phyloP scores from a whole-genome alignment of 2,113 vertebrate species.

The Ceyx margarethae region DNA sequence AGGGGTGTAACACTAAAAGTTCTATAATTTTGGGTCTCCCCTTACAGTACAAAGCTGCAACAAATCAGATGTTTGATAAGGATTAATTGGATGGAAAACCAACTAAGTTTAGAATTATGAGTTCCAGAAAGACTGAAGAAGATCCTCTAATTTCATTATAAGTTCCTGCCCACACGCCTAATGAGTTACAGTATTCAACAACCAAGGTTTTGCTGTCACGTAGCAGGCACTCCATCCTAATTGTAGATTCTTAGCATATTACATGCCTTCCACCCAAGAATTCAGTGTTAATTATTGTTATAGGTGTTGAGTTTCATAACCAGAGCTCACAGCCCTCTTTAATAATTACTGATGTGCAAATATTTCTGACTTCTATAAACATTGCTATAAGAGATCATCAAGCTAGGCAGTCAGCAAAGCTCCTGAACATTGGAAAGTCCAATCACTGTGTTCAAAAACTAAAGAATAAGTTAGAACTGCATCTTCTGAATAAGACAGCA shows the following conservation, averaged over 20 bases:
- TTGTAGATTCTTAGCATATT: background rate
- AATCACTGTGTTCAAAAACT: background rate
- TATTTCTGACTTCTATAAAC: constrained; percentile 38
- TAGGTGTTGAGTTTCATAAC: constrained; percentile 34
- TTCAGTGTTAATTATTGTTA: constrained; percentile 51
- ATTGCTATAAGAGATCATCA: background rate
- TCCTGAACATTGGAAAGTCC: constrained; percentile 16
- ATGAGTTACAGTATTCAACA: background rate
- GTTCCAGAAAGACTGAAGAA: background rate
- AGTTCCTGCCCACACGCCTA: background rate
- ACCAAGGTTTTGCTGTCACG: background rate
- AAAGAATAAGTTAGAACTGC: background rate
- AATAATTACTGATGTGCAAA: constrained; percentile 41
- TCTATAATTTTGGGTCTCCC: background rate
- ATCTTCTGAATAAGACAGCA: background rate
- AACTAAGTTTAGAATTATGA: background rate
- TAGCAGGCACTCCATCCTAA: background rate
- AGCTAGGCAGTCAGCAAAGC: background rate
- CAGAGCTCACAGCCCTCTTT: constrained; percentile 4
- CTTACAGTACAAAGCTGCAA: background rate
- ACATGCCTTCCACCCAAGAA: background rate
- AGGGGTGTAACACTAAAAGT: background rate
- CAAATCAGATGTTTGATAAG: background rate
- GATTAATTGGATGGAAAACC: background rate
- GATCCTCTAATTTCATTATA: background rate